phyloP scores from a whole-genome alignment of 1,140 invertebrate species.

The Zaprionus davidi region DNA sequence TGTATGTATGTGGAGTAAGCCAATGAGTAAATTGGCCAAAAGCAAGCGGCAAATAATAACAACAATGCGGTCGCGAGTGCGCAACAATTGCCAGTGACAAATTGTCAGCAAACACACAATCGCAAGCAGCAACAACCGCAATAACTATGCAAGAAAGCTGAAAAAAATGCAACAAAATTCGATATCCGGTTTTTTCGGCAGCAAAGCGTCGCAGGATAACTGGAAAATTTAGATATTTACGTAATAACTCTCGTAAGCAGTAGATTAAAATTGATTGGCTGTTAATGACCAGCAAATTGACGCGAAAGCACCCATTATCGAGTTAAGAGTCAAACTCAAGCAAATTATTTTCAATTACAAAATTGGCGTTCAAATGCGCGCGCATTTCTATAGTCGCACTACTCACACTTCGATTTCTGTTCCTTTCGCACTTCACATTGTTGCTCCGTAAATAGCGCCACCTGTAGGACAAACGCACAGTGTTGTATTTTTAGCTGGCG shows the following conservation, averaged over 20 bases:
- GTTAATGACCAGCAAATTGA: slow-evolving; percentile 8
- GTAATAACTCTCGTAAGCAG: slow-evolving; percentile 2
- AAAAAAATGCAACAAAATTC: not conserved
- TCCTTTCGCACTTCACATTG: slow-evolving; percentile 2
- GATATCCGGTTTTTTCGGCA: slow-evolving; percentile 27
- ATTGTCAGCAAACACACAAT: slow-evolving; percentile 22
- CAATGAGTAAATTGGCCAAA: slow-evolving; percentile 78
- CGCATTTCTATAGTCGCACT: slow-evolving; percentile 15
- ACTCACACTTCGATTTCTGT: not conserved
- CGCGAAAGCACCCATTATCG: not conserved
- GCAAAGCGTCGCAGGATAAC: slow-evolving; percentile 1
- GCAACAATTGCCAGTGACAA: slow-evolving; percentile 44
- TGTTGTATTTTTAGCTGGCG: not conserved
- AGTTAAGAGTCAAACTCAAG: slow-evolving; percentile 3
- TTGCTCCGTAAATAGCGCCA: slow-evolving; percentile 9
- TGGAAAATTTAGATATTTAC: slow-evolving; percentile 6
- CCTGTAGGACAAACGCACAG: not conserved
- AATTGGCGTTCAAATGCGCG: slow-evolving; percentile 12
- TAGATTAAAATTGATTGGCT: not conserved
- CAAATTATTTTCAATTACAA: slow-evolving; percentile 7
- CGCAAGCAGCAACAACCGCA: not conserved
- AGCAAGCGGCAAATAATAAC: slow-evolving; percentile 39
- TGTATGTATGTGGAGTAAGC: slow-evolving; percentile 70
- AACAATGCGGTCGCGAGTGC: slow-evolving; percentile 8
- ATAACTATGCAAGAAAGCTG: not conserved